These are phyloP conservation scores for Phenganax subtilis DNA, from an alignment of 92 coral and sea anemone species.

Conservation along the genomic window DNA sequence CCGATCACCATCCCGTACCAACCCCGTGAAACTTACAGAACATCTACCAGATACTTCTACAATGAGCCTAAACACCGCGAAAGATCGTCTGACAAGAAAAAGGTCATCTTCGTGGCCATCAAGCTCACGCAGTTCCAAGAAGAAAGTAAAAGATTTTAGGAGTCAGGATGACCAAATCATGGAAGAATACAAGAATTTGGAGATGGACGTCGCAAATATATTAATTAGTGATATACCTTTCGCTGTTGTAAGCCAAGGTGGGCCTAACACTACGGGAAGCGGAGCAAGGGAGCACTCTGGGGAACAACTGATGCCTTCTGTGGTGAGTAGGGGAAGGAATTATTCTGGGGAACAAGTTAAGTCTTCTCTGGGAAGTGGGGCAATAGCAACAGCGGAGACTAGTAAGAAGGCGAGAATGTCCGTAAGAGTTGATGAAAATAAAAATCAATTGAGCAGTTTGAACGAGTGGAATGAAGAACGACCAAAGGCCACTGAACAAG, in stretches of 20 bases:
- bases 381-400: neutral
- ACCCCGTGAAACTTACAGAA: neutral
- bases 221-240: slow-evolving; percentile 75
- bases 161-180: slow-evolving; percentile 2
- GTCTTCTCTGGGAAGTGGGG: neutral
- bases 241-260: slow-evolving; percentile 48
- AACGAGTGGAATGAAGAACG: neutral
- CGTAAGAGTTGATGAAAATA: neutral
- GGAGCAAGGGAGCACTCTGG: neutral
- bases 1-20: neutral
- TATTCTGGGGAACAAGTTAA: neutral
- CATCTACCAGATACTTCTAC: neutral
- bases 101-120: slow-evolving; percentile 29
- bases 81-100: slow-evolving; percentile 7
- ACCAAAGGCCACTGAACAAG: neutral
- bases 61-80: neutral
- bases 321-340: neutral
- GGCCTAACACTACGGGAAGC: neutral
- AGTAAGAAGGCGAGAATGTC: too few species aligned
- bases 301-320: slow-evolving; percentile 9
- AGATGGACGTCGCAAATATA: slow-evolving; percentile 91
- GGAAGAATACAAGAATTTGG: slow-evolving; percentile 37
- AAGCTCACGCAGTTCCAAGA: neutral
- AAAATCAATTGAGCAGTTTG: neutral
- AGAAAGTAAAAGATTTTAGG: neutral